These are phyloP conservation scores for Lepidurus packardi DNA, from an alignment of 1,140 invertebrate species.

Conservation along the genomic window DNA sequence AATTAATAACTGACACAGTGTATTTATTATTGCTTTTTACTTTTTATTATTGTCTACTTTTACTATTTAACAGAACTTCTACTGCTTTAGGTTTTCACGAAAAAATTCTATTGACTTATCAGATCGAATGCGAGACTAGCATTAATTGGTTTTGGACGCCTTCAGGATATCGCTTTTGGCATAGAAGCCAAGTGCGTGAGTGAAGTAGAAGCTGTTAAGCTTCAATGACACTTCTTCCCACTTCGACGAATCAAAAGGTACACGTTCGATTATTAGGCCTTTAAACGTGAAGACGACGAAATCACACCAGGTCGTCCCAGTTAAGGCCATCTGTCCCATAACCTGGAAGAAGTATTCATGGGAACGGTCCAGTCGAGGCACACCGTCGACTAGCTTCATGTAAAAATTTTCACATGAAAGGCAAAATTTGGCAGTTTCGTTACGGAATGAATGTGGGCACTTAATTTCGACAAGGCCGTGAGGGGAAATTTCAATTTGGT, in stretches of 20 bases:
- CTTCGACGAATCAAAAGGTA: background rate
- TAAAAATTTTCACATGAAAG: constrained; percentile 8
- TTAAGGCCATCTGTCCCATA: constrained; percentile 24
- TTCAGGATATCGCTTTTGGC: background rate
- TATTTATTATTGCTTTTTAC: background rate
- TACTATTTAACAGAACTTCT: no score
- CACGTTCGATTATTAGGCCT: constrained; percentile 11
- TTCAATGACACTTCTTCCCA: background rate
- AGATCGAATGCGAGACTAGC: background rate
- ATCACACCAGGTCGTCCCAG: constrained; percentile 25
- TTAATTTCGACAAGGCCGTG: background rate
- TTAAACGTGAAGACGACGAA: constrained; percentile 25
- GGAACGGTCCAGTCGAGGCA: background rate
- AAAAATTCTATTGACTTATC: no score
- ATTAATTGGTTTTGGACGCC: background rate
- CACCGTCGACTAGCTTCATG: background rate
- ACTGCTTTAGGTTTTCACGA: no score
- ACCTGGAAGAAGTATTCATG: constrained; percentile 25
- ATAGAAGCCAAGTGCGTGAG: background rate
- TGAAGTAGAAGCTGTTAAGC: constrained; percentile 14
- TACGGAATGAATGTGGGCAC: constrained; percentile 7
- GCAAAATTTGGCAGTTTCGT: constrained; percentile 2
- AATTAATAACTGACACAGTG: background rate
- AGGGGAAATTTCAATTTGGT: background rate
- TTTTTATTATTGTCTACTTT: no score